These are phyloP conservation scores for Callimico goeldii DNA, from an alignment of 2,797 vertebrate species.

Conservation along the genomic window DNA sequence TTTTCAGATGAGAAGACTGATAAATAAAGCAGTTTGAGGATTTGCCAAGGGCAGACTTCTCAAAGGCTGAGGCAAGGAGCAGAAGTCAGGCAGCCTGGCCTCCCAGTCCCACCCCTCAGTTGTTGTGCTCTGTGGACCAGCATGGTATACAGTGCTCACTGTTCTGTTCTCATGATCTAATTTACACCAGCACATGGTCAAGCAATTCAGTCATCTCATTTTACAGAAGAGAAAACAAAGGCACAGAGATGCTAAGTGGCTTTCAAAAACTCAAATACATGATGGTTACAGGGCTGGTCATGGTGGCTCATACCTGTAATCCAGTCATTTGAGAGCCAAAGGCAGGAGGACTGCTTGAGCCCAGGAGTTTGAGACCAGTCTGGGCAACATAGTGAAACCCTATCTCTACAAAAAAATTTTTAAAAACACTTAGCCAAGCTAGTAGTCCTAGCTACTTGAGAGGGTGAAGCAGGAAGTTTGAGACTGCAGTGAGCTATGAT, in stretches of 20 bases:
- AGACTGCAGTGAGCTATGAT: neutral
- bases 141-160: accelerated
- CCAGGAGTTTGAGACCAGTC: neutral
- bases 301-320: neutral
- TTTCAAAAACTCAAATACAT: neutral
- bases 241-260: neutral
- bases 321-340: neutral
- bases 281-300: neutral
- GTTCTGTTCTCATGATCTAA: accelerated
- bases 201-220: neutral
- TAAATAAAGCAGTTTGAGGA: neutral
- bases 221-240: neutral
- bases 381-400: neutral
- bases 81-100: neutral
- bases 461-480: neutral
- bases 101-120: neutral
- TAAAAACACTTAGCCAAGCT: neutral
- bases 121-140: accelerated
- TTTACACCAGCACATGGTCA: accelerated
- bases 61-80: neutral
- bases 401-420: neutral
- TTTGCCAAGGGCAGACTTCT: neutral
- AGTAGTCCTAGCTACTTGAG: neutral
- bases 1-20: neutral
- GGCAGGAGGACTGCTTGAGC: neutral